phyloP scores from a whole-genome alignment of 2,113 vertebrate genomes.

The Catharus fuscescens region DNA sequence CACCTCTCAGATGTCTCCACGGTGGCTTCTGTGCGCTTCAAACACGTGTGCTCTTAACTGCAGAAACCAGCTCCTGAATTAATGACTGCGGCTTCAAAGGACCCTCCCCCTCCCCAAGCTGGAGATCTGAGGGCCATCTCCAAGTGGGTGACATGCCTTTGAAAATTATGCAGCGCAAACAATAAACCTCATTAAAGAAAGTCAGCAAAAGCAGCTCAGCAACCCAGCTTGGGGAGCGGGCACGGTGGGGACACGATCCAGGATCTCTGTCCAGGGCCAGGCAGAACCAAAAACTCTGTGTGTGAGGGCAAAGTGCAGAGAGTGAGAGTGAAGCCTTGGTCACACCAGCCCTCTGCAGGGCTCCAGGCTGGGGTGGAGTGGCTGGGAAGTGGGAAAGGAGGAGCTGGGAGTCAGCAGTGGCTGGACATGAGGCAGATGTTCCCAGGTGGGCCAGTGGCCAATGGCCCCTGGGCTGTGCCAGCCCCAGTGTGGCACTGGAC shows the following conservation, averaged over 20 bases:
- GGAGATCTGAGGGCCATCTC: conserved; percentile 74
- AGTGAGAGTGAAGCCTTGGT: background rate
- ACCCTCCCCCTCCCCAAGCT: conserved; percentile 59
- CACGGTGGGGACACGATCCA: rapidly evolving
- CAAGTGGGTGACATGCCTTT: conserved; percentile 73
- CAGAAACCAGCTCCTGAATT: conserved; percentile 71
- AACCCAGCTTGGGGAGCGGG: background rate
- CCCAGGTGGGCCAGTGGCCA: background rate
- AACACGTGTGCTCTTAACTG: conserved; percentile 68
- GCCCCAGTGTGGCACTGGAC: background rate
- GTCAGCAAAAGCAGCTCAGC: conserved; percentile 41
- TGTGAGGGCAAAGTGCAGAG: rapidly evolving
- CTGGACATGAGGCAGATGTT: background rate
- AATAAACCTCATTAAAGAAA: conserved; percentile 76
- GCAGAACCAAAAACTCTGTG: background rate
- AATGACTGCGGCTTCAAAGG: conserved; percentile 79
- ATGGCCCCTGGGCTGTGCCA: background rate
- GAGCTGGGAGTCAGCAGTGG: background rate
- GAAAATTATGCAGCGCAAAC: conserved; percentile 76
- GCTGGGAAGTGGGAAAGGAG: background rate
- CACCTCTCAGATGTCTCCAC: conserved; percentile 72
- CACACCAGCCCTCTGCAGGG: background rate
- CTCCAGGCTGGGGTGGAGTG: background rate
- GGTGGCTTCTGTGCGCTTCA: conserved; percentile 72
- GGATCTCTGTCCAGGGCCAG: background rate